Conservation (phyloP, 2,113 vertebrate species). For the Clarias magur region DNA sequence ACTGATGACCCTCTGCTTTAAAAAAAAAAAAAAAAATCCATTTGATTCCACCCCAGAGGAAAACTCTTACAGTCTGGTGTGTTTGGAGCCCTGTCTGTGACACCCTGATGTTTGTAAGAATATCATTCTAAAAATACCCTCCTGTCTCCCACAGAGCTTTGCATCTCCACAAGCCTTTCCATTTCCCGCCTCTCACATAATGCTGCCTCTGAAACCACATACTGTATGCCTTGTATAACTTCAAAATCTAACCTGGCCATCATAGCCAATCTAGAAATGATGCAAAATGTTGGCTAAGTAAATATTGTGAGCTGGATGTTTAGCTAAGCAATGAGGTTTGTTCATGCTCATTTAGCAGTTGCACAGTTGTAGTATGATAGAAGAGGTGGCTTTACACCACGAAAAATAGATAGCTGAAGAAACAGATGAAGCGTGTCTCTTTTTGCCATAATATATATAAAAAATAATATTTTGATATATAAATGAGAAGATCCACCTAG, state of each 20-base stretch:
- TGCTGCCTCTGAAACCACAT: background rate
- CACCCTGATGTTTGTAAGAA: conserved; percentile 65
- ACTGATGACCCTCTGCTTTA: background rate
- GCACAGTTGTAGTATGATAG: too few species aligned
- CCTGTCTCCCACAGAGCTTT: conserved; percentile 49
- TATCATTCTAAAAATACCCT: conserved; percentile 67
- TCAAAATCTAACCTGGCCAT: background rate
- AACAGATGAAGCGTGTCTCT: background rate
- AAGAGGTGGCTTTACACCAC: too few species aligned
- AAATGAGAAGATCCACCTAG: background rate
- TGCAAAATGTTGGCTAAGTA: background rate
- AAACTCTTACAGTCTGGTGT: background rate
- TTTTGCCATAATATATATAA: background rate
- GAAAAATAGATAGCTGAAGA: background rate
- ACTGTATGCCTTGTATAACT: background rate
- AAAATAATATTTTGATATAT: background rate
- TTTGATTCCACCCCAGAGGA: background rate
- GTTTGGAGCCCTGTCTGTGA: conserved; percentile 22
- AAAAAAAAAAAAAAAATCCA: background rate
- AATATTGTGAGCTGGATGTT: background rate
- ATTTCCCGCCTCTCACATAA: background rate
- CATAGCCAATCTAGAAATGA: background rate
- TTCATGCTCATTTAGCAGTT: background rate
- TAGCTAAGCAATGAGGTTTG: background rate
- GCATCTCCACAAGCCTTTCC: background rate